These are phyloP conservation scores for Tretioscincus oriximinensis DNA, from an alignment of 2,113 vertebrate species.

Conservation along the genomic window DNA sequence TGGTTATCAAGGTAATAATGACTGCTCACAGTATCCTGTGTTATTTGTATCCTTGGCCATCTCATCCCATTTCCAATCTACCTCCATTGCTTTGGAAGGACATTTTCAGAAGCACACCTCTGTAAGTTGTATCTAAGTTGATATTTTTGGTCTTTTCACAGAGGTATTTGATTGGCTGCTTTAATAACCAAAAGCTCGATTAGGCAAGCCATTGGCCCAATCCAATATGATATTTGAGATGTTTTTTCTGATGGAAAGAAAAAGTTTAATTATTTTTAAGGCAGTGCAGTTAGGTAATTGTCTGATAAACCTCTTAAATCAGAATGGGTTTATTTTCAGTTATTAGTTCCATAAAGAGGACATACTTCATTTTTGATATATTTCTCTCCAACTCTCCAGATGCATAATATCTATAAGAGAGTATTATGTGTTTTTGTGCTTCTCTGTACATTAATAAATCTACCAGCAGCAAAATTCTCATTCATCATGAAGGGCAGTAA, in stretches of 20 bases:
- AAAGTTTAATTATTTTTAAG: constrained; percentile 25
- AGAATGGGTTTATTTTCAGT: constrained; percentile 57
- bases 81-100: too few species aligned
- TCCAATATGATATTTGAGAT: too few species aligned
- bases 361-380: constrained; percentile 65
- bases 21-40: too few species aligned
- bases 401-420: constrained; percentile 59
- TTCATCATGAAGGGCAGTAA: constrained; percentile 54
- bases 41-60: too few species aligned
- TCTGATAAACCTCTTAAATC: constrained; percentile 38
- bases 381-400: constrained; percentile 60
- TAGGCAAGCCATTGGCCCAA: too few species aligned
- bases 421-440: constrained; percentile 52
- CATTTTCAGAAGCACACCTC: too few species aligned
- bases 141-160: too few species aligned
- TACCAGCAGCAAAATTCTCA: constrained; percentile 56
- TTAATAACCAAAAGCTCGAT: too few species aligned
- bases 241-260: constrained; percentile 16
- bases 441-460: constrained; percentile 58
- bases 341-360: constrained; percentile 60
- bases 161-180: too few species aligned
- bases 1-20: too few species aligned
- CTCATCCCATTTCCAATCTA: too few species aligned
- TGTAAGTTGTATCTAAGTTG: too few species aligned
- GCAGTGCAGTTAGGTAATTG: constrained; percentile 43